Base-by-base conservation (phyloP, 2,797 vertebrate species). In the Rhinatrema bivittatum region DNA sequence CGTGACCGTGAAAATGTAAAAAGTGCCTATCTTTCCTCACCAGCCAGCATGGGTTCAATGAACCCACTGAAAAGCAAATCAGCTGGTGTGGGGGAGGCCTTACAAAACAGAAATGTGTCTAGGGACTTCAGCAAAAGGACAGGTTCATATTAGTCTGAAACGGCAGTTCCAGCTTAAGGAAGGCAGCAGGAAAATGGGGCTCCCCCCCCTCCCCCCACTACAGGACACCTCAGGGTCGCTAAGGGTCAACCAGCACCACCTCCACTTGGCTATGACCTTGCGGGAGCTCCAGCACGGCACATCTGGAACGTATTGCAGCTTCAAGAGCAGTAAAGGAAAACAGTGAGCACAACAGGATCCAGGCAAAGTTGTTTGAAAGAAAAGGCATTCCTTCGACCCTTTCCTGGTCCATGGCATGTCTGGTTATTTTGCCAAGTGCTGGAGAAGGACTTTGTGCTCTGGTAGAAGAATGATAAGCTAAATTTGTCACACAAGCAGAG, bases 251-350 rank as follows among this genome's bases (percentile, higher is more conserved):
- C 56, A 49, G 35, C 68, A 62, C n/a, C 60, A 54, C 60, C 72
- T 70, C 42, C 3, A 38, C 46, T 72, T 67, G 65, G 60, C 66
- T 53, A 32, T 65, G 66, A 75, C 68, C 68, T 68, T 64, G 60
- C 3, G 0, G 56, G 21, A 65, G 69, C 39, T 60, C 58, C 65
- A 46, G 47, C 56, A 50, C 56, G 52, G 48, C 50, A 76, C 71
- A 76, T 76, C 74, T 78, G 77, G 72, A 74, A 70, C 16, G 36
- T 42, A 71, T 75, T 80, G 70, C 52, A 13, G 53, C 56, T 74
- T 72, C 65, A 53, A 52, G 60, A 63, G 67, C 60, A 64, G 69
- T 63, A 69, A 68, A 60, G 26, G 64, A 54, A 62, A 64, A 58
- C 55, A 46, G 35, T 52, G 55, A 70, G 20, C 49, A 46, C 62